These are phyloP conservation scores for Empis stercorea DNA, from an alignment of 2,888 invertebrate genomes.

Conservation along the genomic window DNA sequence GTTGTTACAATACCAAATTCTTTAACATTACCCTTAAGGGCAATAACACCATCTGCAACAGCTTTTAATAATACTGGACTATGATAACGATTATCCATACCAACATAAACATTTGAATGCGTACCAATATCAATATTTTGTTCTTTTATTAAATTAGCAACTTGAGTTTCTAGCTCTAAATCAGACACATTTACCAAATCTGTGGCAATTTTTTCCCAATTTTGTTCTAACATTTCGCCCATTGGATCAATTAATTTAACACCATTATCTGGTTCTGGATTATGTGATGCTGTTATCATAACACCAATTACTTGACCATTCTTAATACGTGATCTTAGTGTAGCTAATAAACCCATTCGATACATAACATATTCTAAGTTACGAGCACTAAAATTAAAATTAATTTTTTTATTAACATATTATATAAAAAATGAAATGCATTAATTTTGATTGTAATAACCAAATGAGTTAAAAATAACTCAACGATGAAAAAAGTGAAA, in stretches of 20 bases:
- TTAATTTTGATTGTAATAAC: no score
- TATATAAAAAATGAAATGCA: no score
- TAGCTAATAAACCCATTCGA: slow-evolving; percentile 87
- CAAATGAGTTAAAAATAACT: no score
- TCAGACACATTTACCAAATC: slow-evolving; percentile 74
- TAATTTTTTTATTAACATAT: no score
- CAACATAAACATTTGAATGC: slow-evolving; percentile 65
- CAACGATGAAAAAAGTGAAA: neutral
- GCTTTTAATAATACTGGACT: slow-evolving; percentile 65
- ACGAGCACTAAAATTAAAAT: slow-evolving; percentile 56
- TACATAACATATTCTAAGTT: slow-evolving; percentile 83
- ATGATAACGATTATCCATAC: slow-evolving; percentile 56
- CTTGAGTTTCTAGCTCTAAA: slow-evolving; percentile 53
- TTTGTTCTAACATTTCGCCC: slow-evolving; percentile 90
- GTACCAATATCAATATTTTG: slow-evolving; percentile 60
- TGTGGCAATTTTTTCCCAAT: slow-evolving; percentile 87
- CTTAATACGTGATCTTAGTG: slow-evolving; percentile 69
- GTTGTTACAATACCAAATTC: slow-evolving; percentile 91
- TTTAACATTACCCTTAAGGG: slow-evolving; percentile 56
- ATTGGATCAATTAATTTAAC: slow-evolving; percentile 91
- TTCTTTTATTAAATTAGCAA: slow-evolving; percentile 55
- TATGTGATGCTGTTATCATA: slow-evolving; percentile 99
- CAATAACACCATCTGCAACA: slow-evolving; percentile 67
- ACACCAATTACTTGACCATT: slow-evolving; percentile 82
- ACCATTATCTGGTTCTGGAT: slow-evolving; percentile 91